Evolutionary conservation across 2,113 vertebrate genomes (phyloP), one percentile per base, ranked within the genome.

Genomic region (Ardeotis arabs): DNA sequence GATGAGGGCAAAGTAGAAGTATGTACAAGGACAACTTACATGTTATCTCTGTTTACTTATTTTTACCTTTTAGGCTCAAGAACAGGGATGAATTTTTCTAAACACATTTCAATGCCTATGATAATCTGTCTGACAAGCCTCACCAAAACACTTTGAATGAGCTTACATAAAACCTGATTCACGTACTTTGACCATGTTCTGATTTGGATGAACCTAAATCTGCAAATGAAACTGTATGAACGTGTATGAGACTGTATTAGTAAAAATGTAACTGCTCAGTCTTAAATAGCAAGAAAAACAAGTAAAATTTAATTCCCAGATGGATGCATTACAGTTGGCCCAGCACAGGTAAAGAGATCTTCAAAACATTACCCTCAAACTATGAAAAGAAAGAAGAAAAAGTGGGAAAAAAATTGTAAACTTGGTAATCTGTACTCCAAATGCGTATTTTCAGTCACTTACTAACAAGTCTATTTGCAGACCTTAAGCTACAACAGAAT

Each of bases 391-490:
- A 33, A 4, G 3, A 22, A 16, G 7, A 12, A 27, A 31, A n/a
- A 22, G 1, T 1, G 2, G 2, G 0, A 0, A 1, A 7, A 7
- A 29, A 84, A 19, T 8, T 44, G 9, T 53, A 22, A 63, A 58
- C 3, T 55, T 28, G 4, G 5, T 49, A 62, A 39, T 33, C 58
- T 63, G 1, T 27, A 75, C 7, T 39, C 9, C 12, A 60, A 47
- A 56, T 56, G 6, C 2, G 10, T 55, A 41, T 10, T 75, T 87
- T 18, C 3, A 1, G 15, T 68, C 39, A 67, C n/a, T 85, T 64
- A 52, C 6, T 14, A 64, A 64, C 14, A 87, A 17, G 4, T 17
- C 10, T 52, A 9, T 41, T 23, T 69, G 39, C 2, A 73, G 28
- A 56, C 15, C 29, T 29, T 24, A 72, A 72, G 2, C 22, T 60